Percentiles rank a stretch among this genome's conserved stretches.
Conservation (phyloP, 2,888 invertebrate species). For the Trisateles emortualis region DNA sequence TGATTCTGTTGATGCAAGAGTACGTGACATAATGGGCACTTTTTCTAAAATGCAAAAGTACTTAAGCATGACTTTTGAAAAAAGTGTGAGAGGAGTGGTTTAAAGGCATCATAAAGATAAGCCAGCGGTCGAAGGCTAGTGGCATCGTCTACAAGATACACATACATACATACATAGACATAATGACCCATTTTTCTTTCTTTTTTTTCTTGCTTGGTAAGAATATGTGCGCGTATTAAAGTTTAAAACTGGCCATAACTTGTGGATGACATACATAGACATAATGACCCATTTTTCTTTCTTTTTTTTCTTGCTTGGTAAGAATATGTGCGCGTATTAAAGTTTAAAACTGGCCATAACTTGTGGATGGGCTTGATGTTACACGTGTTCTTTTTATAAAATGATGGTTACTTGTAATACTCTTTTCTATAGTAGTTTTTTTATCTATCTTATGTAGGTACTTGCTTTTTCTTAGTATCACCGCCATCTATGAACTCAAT, state of each 20-base stretch:
- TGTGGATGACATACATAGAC: too few species aligned
- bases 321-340: constrained; percentile 22
- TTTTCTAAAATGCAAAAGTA: constrained; percentile 43
- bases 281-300: constrained; percentile 35
- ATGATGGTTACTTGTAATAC: not conserved
- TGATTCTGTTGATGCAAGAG: constrained; percentile 33
- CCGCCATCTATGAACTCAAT: too few species aligned
- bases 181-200: constrained; percentile 36
- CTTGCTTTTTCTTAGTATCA: not conserved
- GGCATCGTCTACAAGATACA: constrained; percentile 23
- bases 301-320: constrained; percentile 28
- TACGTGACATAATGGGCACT: constrained; percentile 44
- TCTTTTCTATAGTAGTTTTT: constrained; percentile 1
- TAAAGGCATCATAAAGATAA: constrained; percentile 31
- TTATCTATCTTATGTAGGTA: not conserved
- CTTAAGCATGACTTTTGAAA: constrained; percentile 17
- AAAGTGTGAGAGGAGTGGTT: constrained; percentile 22
- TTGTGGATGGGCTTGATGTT: constrained; percentile 18
- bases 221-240: constrained; percentile 24
- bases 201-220: constrained; percentile 26
- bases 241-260: constrained; percentile 32
- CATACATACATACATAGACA: too few species aligned
- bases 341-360: constrained; percentile 34
- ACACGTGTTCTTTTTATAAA: not conserved
- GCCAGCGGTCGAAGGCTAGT: constrained; percentile 12